phyloP scores from a whole-genome alignment of 2,888 invertebrate species.

The Arctia plantaginis region DNA sequence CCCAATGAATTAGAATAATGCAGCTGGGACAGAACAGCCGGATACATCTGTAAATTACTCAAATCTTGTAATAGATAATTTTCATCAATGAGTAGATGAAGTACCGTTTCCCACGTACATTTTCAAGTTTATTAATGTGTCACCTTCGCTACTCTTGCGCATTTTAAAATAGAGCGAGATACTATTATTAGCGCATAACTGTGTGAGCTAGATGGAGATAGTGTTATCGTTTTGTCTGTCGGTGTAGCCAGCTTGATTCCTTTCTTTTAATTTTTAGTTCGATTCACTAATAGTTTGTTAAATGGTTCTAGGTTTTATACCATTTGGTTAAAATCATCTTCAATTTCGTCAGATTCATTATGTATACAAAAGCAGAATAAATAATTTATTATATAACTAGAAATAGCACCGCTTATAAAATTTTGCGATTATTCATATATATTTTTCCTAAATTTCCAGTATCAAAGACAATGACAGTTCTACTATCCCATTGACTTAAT shows the following conservation, averaged over 20 bases:
- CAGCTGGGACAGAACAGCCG: not conserved
- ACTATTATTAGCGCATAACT: slow-evolving; percentile 59
- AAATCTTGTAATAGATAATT: slow-evolving; percentile 12
- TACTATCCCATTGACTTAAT: not conserved
- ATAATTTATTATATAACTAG: too few species aligned
- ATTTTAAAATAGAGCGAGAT: slow-evolving; percentile 68
- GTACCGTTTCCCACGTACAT: slow-evolving; percentile 51
- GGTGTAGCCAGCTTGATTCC: slow-evolving; percentile 46
- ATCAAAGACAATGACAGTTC: too few species aligned
- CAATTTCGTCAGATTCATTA: too few species aligned
- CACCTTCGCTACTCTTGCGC: slow-evolving; percentile 64
- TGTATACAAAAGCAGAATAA: too few species aligned
- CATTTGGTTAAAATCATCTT: not conserved
- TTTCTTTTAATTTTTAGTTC: slow-evolving; percentile 32
- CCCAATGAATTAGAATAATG: not conserved
- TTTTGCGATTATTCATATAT: too few species aligned
- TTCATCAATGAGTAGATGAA: slow-evolving; percentile 40
- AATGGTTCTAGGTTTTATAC: not conserved
- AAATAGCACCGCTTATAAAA: too few species aligned
- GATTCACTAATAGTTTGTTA: not conserved
- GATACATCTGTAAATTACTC: not conserved
- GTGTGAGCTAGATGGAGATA: slow-evolving; percentile 56
- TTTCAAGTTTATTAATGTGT: slow-evolving; percentile 64
- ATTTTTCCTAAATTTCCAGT: too few species aligned
- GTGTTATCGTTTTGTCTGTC: slow-evolving; percentile 42